Evolutionary conservation across 2,797 vertebrate species (phyloP).

Genomic region (Anolis apletophallus): DNA sequence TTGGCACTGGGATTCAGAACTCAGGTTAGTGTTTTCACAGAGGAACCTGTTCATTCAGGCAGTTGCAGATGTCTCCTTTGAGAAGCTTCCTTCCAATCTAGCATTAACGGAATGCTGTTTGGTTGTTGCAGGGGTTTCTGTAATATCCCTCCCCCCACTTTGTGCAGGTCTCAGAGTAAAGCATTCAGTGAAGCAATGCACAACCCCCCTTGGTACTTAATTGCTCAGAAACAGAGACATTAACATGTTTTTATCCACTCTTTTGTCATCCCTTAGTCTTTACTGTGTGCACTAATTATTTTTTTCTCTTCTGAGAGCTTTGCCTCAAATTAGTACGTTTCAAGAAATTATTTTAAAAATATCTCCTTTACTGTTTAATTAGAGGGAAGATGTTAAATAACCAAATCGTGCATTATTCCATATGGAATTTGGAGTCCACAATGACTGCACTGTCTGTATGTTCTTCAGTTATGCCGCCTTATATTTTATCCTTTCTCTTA

Average conservation of each 20-base stretch:
- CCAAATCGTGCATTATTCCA: slow-evolving; percentile 17
- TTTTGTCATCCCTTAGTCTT: slow-evolving; percentile 4
- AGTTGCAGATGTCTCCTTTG: not conserved
- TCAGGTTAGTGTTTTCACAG: not conserved
- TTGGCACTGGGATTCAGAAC: not conserved
- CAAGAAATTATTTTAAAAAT: not conserved
- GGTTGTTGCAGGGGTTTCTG: not conserved
- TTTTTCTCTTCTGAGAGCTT: slow-evolving; percentile 3
- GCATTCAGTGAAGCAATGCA: not conserved
- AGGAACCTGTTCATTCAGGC: not conserved
- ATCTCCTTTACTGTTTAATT: slow-evolving; percentile 9
- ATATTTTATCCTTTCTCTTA: not conserved
- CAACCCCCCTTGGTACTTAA: not conserved
- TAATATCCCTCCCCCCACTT: not conserved
- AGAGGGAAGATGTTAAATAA: slow-evolving; percentile 27
- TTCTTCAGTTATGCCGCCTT: not conserved
- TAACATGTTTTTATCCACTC: not conserved
- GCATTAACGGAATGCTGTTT: not conserved
- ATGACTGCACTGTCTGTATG: not conserved
- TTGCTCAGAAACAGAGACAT: not conserved
- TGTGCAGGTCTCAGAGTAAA: not conserved
- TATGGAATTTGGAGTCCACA: slow-evolving; percentile 17
- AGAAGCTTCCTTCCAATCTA: not conserved
- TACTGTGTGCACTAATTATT: not conserved
- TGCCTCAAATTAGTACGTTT: not conserved